These are phyloP conservation scores for Cantharis nigra DNA, from an alignment of 2,888 invertebrate species.

Conservation along the genomic window DNA sequence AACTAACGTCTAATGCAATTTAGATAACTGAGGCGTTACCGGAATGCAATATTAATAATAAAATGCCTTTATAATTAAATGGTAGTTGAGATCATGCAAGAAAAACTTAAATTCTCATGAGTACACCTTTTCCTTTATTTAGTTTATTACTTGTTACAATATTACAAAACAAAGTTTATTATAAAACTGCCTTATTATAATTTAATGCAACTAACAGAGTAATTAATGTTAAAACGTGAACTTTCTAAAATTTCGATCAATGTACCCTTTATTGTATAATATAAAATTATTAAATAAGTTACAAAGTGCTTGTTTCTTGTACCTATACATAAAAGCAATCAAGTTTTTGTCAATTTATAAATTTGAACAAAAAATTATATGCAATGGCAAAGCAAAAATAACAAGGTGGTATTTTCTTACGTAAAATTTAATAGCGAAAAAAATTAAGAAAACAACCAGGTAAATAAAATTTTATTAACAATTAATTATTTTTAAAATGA, in stretches of 20 bases:
- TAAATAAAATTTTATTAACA: not conserved
- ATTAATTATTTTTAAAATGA: not conserved
- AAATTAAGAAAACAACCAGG: not conserved
- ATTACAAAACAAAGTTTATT: not conserved
- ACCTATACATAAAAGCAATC: too few species aligned
- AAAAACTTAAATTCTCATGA: constrained; percentile 10
- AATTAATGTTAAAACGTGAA: not conserved
- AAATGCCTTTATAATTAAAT: constrained; percentile 13
- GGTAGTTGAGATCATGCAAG: constrained; percentile 18
- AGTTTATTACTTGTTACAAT: not conserved
- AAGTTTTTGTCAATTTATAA: not conserved
- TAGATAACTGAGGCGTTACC: constrained; percentile 17
- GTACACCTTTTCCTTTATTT: not conserved
- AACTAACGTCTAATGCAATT: constrained; percentile 18
- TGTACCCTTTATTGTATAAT: not conserved
- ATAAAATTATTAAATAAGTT: not conserved
- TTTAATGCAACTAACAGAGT: not conserved
- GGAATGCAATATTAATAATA: constrained; percentile 21
- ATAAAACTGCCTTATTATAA: not conserved
- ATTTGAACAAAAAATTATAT: not conserved
- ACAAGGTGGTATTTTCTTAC: not conserved
- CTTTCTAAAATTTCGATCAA: not conserved
- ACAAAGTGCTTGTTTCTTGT: not conserved
- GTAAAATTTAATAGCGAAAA: not conserved
- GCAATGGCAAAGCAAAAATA: not conserved